phyloP scores from a whole-genome alignment of 1,140 invertebrate species.

The Papilio machaon region DNA sequence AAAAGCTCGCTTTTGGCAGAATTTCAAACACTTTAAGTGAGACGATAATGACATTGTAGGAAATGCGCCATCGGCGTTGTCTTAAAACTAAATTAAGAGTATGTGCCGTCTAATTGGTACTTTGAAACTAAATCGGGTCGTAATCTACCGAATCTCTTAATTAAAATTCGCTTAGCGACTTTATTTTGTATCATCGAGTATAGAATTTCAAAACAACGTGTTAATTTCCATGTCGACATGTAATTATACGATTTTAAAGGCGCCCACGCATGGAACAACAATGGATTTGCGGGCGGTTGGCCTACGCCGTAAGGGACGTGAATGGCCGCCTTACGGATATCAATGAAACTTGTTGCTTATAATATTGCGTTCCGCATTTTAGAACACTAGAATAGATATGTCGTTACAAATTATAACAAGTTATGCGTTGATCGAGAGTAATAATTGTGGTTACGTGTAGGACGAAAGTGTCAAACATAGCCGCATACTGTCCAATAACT shows the following conservation, averaged over 20 bases:
- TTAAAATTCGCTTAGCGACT: constrained; percentile 24
- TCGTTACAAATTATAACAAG: constrained; percentile 7
- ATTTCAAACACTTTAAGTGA: constrained; percentile 30
- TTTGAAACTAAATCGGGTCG: constrained; percentile 21
- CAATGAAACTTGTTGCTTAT: constrained; percentile 30
- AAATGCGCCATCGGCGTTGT: constrained; percentile 23
- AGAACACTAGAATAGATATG: not conserved
- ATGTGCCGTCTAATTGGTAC: constrained; percentile 21
- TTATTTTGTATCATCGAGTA: not conserved
- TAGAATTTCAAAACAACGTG: constrained; percentile 39
- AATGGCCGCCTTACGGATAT: constrained; percentile 26
- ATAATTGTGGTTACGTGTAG: too few species aligned
- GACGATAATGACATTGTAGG: constrained; percentile 30
- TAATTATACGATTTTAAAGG: constrained; percentile 52
- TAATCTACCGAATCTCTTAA: constrained; percentile 22
- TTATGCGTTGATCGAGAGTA: not conserved
- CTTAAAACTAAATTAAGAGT: constrained; percentile 31
- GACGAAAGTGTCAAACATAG: too few species aligned
- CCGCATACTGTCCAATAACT: too few species aligned
- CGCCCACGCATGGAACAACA: constrained; percentile 46
- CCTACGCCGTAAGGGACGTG: constrained; percentile 37
- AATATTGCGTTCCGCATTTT: constrained; percentile 27
- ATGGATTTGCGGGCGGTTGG: constrained; percentile 45
- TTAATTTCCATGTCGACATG: constrained; percentile 48
- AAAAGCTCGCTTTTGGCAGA: constrained; percentile 16